Evolutionary conservation across 2,797 vertebrate genomes (phyloP).

Genomic region (Cuculus canorus): DNA sequence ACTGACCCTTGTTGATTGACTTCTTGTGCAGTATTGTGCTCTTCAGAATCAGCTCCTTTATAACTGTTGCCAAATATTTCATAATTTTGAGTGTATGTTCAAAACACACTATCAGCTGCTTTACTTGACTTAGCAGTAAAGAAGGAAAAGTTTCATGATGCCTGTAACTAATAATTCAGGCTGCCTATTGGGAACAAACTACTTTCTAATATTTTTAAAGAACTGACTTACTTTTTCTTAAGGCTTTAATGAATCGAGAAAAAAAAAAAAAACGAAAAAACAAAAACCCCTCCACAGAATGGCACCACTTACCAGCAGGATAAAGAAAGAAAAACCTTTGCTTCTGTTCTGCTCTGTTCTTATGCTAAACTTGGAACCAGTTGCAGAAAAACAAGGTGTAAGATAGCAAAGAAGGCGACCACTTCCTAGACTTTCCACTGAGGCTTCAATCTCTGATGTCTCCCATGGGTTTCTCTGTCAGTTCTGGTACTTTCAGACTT

Average conservation of each 20-base stretch:
- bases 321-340: neutral
- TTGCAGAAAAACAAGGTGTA: neutral
- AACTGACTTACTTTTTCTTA: neutral
- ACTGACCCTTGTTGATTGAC: neutral
- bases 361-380: neutral
- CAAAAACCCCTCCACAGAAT: neutral
- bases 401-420: neutral
- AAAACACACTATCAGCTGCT: neutral
- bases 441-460: neutral
- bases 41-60: neutral
- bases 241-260: neutral
- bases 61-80: conserved; percentile 16
- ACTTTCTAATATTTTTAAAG: neutral
- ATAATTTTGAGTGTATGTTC: neutral
- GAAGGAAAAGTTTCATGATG: neutral
- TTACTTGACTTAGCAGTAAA: neutral
- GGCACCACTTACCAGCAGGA: neutral
- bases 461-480: neutral
- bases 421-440: neutral
- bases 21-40: neutral
- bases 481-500: neutral
- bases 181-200: neutral
- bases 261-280: neutral
- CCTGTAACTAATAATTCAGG: neutral
- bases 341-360: neutral